phyloP scores from a whole-genome alignment of 2,113 vertebrate species.

The Bubo scandiacus region DNA sequence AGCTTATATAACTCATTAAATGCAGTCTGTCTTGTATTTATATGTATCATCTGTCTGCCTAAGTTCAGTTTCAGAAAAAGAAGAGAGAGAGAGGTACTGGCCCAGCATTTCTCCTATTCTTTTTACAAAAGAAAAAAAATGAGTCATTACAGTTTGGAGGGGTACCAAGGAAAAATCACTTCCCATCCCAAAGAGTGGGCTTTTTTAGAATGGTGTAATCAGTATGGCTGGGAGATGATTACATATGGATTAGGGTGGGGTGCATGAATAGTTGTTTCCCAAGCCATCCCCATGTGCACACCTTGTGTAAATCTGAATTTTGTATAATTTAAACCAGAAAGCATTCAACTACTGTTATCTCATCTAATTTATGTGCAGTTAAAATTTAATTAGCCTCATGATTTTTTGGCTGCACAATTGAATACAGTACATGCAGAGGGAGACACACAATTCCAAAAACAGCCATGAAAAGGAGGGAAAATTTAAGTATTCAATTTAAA shows the following conservation, averaged over 20 bases:
- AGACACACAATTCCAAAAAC: constrained; percentile 33
- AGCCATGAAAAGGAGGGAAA: constrained; percentile 52
- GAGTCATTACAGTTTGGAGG: constrained; percentile 21
- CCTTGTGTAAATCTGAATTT: constrained; percentile 51
- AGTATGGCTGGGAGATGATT: constrained; percentile 21
- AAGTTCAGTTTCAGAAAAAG: neutral
- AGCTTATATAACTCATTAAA: neutral
- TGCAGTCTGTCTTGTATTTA: neutral
- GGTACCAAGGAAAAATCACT: constrained; percentile 37
- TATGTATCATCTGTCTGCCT: neutral
- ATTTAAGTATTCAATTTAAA: constrained; percentile 45
- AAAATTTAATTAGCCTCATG: constrained; percentile 53
- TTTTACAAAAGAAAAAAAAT: neutral
- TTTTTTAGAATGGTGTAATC: constrained; percentile 48
- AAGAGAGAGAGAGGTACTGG: neutral
- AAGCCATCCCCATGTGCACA: constrained; percentile 52
- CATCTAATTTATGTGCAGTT: constrained; percentile 64
- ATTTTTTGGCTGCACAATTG: constrained; percentile 59
- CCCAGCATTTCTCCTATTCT: neutral
- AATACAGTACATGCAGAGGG: constrained; percentile 34
- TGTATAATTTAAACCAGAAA: constrained; percentile 57
- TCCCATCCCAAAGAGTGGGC: neutral
- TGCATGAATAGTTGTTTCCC: constrained; percentile 43
- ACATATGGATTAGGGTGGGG: constrained; percentile 41
- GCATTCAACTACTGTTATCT: constrained; percentile 55